These are phyloP conservation scores for Vulpes vulpes DNA, from an alignment of 2,113 vertebrate genomes.

Conservation along the genomic window DNA sequence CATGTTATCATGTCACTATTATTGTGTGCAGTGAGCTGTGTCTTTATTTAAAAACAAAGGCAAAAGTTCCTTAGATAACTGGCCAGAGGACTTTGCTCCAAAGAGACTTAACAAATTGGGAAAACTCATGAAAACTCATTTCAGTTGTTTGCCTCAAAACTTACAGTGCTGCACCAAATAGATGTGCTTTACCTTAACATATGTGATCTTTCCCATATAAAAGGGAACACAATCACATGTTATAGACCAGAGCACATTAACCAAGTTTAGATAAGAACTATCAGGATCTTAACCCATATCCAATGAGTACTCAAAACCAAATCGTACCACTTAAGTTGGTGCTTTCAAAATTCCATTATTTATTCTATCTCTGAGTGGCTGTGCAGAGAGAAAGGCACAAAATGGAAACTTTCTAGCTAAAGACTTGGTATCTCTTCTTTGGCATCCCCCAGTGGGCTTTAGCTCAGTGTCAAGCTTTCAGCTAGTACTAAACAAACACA, in stretches of 20 bases:
- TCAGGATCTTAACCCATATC: background rate
- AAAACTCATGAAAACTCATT: background rate
- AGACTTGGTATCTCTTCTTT: rapidly evolving
- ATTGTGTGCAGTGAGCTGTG: background rate
- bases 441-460: background rate
- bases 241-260: background rate
- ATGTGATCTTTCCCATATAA: background rate
- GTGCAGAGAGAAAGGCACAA: background rate
- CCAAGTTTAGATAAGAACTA: background rate
- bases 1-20: background rate
- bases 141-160: background rate
- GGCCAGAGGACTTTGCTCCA: background rate
- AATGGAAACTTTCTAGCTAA: background rate
- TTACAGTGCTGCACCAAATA: background rate
- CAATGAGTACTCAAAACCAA: background rate
- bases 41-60: constrained; percentile 6
- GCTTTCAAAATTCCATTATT: background rate
- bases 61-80: background rate
- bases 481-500: background rate
- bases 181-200: background rate
- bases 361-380: background rate
- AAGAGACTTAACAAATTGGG: background rate
- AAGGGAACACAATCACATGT: background rate
- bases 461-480: background rate
- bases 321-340: too few relatives aligned